Evolutionary conservation across 64 coral and sea anemone species (phyloP), one percentile per base, ranked within the genome.

Genomic region (Dendrophyllia cribrosa): DNA sequence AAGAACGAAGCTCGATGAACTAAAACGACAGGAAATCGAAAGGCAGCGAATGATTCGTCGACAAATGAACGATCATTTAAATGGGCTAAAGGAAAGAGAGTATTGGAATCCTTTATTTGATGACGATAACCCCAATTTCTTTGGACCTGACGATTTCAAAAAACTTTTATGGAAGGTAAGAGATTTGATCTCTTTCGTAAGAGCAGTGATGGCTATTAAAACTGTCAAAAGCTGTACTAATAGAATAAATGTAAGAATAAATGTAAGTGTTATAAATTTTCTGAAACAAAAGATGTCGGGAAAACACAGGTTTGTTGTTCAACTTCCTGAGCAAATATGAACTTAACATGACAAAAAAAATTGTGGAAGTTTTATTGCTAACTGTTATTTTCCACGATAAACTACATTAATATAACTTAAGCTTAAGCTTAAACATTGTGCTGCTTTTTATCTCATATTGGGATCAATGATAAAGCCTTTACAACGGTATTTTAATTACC

Each of bases 31-130:
- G 45, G 97, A 99, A 82, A 79, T 99, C 4, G 97, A 99, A 65
- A 81, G 91, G 6, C 97, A 99, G 47, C 53, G 91, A 66, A 90
- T 88, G 94, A 91, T 99, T 66, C 83, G 94, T 4, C 81, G 97
- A 34, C 91, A 99, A 91, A 96, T 96, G 91, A 91, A 99, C 23
- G 97, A 99, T 94, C 91, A 93, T 15, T 76, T 92, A 77, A 93
- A 90, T 76, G 97, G 97, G 14, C 82, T 99, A 17, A 97, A 91
- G 34, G 94, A 99, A 88, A 64, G 97, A 13, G 97, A 99, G 74
- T 55, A 87, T 59, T 99, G 97, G 97, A 96, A 99, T 76, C 97
- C 97, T 14, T n/a, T 99, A 65, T 96, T 96, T 86, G 97, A 99
- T 73, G 94, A 96, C 14, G 97, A 99, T 1, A 99, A 99, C 89